These are phyloP conservation scores for Lycaena phlaeas DNA, from an alignment of 2,888 invertebrate species.

Conservation along the genomic window DNA sequence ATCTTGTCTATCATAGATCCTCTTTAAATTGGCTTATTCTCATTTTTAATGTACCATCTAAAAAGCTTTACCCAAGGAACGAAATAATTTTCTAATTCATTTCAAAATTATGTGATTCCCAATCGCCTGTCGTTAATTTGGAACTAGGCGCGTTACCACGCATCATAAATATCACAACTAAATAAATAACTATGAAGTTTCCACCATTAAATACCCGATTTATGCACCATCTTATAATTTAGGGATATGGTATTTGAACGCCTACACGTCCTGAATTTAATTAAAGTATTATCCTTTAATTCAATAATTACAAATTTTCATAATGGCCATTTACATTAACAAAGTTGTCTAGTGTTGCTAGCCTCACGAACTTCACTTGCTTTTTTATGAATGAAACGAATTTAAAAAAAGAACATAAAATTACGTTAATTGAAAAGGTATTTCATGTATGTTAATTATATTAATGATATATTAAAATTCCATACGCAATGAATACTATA, in stretches of 20 bases:
- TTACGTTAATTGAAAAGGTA: too few relatives aligned
- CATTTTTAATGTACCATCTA: too few relatives aligned
- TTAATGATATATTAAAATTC: too few relatives aligned
- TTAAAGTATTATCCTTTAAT: conserved; percentile 6
- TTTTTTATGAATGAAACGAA: too few relatives aligned
- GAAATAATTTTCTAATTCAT: too few relatives aligned
- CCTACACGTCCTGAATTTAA: conserved; percentile 25
- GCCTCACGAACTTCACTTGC: conserved; percentile 2
- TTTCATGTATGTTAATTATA: too few relatives aligned
- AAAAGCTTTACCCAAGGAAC: too few relatives aligned
- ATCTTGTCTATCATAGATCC: too few relatives aligned
- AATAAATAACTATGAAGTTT: conserved; percentile 50
- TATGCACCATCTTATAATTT: conserved; percentile 47
- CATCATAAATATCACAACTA: conserved; percentile 60
- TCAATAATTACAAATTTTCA: not conserved
- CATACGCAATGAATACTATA: not conserved
- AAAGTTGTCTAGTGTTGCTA: not conserved
- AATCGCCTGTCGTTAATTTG: conserved; percentile 20
- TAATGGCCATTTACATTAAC: not conserved
- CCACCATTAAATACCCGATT: conserved; percentile 36
- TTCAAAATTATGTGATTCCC: not conserved
- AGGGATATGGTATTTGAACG: conserved; percentile 59
- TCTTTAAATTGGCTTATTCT: too few relatives aligned
- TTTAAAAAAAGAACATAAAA: too few relatives aligned
- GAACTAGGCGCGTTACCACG: conserved; percentile 39